Evolutionary conservation across 2,888 invertebrate species (phyloP).

Genomic region (Drosophila aldrichi): DNA sequence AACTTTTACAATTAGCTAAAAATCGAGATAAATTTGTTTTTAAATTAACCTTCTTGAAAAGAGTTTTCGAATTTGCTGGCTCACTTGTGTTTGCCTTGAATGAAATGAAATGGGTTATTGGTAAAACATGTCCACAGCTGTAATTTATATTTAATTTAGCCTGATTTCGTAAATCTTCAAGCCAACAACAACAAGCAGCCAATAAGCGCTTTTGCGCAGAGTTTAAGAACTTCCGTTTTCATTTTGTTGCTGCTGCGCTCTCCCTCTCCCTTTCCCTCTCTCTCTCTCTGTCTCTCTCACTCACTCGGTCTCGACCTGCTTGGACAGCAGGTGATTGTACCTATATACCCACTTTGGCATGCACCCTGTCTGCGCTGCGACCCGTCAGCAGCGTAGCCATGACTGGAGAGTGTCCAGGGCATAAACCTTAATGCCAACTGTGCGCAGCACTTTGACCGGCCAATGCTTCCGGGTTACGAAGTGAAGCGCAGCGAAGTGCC

Average conservation of each 20-base stretch:
- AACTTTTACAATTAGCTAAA: no score
- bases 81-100: no score
- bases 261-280: no score
- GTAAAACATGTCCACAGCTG: no score
- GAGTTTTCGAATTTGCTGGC: no score
- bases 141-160: no score
- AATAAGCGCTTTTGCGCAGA: background rate
- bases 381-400: conserved; percentile 21
- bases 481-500: conserved; percentile 29
- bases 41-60: no score
- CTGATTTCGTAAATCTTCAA: conserved; percentile 8
- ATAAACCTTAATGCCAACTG: conserved; percentile 59
- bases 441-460: conserved; percentile 52
- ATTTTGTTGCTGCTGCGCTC: background rate
- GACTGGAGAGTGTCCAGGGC: conserved; percentile 47
- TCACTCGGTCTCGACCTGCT: background rate
- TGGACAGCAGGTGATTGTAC: conserved; percentile 15
- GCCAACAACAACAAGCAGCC: background rate
- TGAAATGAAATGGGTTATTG: no score
- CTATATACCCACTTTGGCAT: conserved; percentile 22
- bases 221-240: conserved; percentile 31
- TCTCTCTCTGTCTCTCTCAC: no score
- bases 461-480: conserved; percentile 51
- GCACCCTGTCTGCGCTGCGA: conserved; percentile 3
- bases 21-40: no score